Evolutionary conservation across 2,888 invertebrate genomes (phyloP).

Genomic region (Lacanobia wlatinum): DNA sequence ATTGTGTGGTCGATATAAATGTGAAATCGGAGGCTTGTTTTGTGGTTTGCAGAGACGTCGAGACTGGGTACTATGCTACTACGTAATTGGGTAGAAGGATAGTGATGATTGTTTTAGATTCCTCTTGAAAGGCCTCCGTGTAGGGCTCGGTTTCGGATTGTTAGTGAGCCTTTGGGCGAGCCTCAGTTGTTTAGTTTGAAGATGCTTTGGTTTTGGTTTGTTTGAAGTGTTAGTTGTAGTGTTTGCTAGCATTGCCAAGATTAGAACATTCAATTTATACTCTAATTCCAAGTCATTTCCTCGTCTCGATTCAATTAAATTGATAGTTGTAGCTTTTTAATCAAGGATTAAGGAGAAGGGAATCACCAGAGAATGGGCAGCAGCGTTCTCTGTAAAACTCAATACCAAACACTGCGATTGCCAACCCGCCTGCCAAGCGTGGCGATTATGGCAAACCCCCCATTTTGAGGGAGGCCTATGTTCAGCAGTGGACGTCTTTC

Average conservation of each 20-base stretch:
- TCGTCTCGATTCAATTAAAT: not conserved
- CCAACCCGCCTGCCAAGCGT: too few species aligned
- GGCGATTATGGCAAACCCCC: too few species aligned
- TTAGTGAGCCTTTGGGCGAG: constrained; percentile 6
- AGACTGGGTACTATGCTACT: constrained; percentile 1
- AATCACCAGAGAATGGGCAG: too few species aligned
- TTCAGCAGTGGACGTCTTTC: too few species aligned
- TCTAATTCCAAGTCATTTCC: not conserved
- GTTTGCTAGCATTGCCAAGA: not conserved
- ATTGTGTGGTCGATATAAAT: constrained; percentile 70
- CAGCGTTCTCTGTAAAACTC: too few species aligned
- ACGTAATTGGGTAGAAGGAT: constrained; percentile 28
- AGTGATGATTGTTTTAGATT: constrained; percentile 48
- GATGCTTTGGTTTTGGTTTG: constrained; percentile 20
- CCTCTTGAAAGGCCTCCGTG: constrained; percentile 27
- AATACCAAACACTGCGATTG: too few species aligned
- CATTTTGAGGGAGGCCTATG: too few species aligned
- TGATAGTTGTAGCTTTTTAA: not conserved
- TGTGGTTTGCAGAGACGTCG: constrained; percentile 43
- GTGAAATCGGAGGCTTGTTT: constrained; percentile 62
- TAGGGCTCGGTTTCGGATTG: constrained; percentile 1
- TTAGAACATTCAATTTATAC: not conserved
- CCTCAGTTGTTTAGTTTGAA: not conserved
- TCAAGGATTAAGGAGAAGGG: too few species aligned
- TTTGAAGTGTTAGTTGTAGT: not conserved